Conservation (phyloP, 2,888 invertebrate genomes). For the Acronicta leporina region DNA sequence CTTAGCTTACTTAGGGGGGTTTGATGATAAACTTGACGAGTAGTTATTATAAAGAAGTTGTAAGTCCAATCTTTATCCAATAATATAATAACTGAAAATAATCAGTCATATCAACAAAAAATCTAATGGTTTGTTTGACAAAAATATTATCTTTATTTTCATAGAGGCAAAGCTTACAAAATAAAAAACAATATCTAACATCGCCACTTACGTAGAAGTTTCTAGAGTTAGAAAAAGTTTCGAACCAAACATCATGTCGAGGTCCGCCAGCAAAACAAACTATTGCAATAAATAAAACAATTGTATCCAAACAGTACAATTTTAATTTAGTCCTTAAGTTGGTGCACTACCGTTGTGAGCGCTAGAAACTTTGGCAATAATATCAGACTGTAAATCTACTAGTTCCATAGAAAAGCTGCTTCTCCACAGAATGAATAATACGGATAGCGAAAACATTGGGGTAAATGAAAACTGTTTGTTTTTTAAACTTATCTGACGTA, state of each 20-base stretch:
- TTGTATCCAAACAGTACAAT: conserved; percentile 64
- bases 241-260: conserved; percentile 36
- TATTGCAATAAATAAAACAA: conserved; percentile 65
- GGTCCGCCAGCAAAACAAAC: conserved; percentile 57
- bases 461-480: conserved; percentile 30
- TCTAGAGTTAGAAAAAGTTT: conserved; percentile 43
- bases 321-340: conserved; percentile 61
- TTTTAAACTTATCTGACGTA: conserved; percentile 31
- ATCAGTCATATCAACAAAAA: background rate
- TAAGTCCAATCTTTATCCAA: too few relatives aligned
- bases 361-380: conserved; percentile 71
- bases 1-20: too few relatives aligned
- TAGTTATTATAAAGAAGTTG: too few relatives aligned
- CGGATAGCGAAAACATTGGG: conserved; percentile 13
- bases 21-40: too few relatives aligned
- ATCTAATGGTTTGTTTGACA: too few relatives aligned
- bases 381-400: conserved; percentile 69
- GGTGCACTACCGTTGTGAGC: conserved; percentile 42
- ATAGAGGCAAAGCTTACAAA: too few relatives aligned
- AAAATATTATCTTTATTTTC: too few relatives aligned
- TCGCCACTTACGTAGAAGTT: conserved; percentile 9
- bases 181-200: conserved; percentile 25
- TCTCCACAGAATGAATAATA: conserved; percentile 38
- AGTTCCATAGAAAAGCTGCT: conserved; percentile 59
- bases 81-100: too few relatives aligned